Evolutionary conservation across 2,888 invertebrate species (phyloP), one percentile per base, ranked within the genome.

Genomic region (Torymus tubicola): DNA sequence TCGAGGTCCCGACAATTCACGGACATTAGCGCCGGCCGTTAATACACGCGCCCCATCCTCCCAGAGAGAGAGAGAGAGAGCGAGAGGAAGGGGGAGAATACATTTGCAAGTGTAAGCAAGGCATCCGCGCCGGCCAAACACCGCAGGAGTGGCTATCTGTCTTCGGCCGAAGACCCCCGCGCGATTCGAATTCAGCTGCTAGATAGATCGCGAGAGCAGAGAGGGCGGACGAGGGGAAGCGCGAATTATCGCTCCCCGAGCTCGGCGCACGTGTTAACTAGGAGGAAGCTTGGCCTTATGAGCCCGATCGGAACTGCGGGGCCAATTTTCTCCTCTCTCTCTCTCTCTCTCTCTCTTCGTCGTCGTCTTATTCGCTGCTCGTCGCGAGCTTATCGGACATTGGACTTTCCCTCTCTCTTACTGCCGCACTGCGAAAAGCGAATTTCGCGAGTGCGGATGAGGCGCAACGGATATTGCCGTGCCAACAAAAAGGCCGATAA

Each of bases 101-200:
- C 86, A 89, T 88, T 89, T 88, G 88, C 88, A 88, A 89, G 85
- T 85, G 84, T 87, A 87, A 88, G 84, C 85, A 84, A 82, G 18
- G 60, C n/a, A 75, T 68, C 72, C 76, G 84, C 81, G 84, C 74
- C 31, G 3, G 31, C 31, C 31, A 31, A 31, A 31, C 31, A 31
- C 31, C 31, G 31, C 31, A 8, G 31, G 31, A 31, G 31, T 31
- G 31, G 31, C 31, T 8, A 31, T 31, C 31, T 31, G 31, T 31
- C 60, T 78, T 63, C 83, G 82, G 79, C 83, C 87, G 86, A 88
- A 88, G 85, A 86, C 79, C 82, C 78, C 83, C 78, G 82, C 80
- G 82, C 81, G 82, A 83, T 80, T 74, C 75, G 81, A 21, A 78
- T 74, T 53, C 75, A 75, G 73, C 78, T 74, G 77, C 55, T 12